phyloP scores from a whole-genome alignment of 1,140 invertebrate species.

The Sinonovacula constricta region DNA sequence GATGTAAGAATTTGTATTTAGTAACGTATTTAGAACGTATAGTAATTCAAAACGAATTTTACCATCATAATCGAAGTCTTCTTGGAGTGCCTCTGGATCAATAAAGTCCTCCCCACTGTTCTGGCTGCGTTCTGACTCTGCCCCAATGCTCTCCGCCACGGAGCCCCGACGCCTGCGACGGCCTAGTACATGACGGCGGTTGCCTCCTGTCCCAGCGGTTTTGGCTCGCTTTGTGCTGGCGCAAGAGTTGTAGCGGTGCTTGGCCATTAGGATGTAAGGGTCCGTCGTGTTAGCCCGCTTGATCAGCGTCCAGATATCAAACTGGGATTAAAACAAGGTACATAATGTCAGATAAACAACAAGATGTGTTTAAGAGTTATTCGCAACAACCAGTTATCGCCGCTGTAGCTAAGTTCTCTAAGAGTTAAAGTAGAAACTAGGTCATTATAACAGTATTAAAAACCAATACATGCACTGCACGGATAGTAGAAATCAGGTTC shows the following conservation, averaged over 20 bases:
- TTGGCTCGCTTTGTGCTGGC: constrained; percentile 10
- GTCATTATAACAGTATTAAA: too few species aligned
- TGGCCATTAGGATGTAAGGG: constrained; percentile 47
- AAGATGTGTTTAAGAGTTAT: too few species aligned
- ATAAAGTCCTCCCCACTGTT: constrained; percentile 24
- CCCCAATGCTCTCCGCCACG: constrained; percentile 5
- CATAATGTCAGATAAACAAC: too few species aligned
- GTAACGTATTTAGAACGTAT: too few species aligned
- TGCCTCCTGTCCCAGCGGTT: constrained; percentile 14
- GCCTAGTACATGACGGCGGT: constrained; percentile 2
- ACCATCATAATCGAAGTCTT: constrained; percentile 45
- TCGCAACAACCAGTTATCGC: too few species aligned
- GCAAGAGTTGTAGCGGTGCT: constrained; percentile 41
- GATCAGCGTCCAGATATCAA: constrained; percentile 49
- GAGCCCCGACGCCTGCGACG: constrained; percentile 19
- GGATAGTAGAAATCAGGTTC: too few species aligned
- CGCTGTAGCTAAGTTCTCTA: too few species aligned
- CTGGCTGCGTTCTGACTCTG: constrained; percentile 10
- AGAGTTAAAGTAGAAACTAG: too few species aligned
- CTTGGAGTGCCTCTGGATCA: constrained; percentile 10
- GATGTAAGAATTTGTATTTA: too few species aligned
- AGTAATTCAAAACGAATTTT: too few species aligned
- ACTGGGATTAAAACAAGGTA: too few species aligned
- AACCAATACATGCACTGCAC: too few species aligned
- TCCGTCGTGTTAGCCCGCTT: constrained; percentile 32